These are phyloP conservation scores for Drosophila dives DNA, from an alignment of 2,888 invertebrate genomes.

Conservation along the genomic window DNA sequence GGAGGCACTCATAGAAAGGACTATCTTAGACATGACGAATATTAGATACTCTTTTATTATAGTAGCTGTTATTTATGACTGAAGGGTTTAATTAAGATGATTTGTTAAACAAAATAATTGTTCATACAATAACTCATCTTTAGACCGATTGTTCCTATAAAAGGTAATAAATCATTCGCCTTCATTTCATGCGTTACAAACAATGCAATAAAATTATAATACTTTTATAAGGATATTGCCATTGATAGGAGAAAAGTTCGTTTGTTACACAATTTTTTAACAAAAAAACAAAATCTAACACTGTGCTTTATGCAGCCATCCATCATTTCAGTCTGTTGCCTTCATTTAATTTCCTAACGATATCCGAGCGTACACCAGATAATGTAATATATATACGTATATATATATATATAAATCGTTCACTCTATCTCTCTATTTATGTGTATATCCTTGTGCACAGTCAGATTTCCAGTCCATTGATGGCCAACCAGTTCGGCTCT, in stretches of 20 bases:
- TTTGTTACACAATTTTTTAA: not conserved
- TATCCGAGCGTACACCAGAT: constrained; percentile 51
- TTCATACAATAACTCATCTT: too few species aligned
- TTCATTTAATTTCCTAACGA: constrained; percentile 41
- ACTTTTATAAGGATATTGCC: not conserved
- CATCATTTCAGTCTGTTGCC: constrained; percentile 37
- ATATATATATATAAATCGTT: not conserved
- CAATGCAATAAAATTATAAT: not conserved
- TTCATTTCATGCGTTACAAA: not conserved
- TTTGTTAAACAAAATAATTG: not conserved
- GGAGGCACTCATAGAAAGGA: not conserved
- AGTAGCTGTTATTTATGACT: not conserved
- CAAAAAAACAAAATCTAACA: constrained; percentile 1
- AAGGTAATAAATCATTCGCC: not conserved
- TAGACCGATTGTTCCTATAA: not conserved
- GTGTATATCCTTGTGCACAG: constrained; percentile 41
- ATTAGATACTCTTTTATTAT: not conserved
- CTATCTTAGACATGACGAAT: not conserved
- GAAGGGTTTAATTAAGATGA: not conserved
- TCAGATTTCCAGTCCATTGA: constrained; percentile 72
- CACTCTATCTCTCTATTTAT: constrained; percentile 12
- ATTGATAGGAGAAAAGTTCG: not conserved
- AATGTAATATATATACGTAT: constrained; percentile 59
- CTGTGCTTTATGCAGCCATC: constrained; percentile 3
- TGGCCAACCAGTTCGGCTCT: constrained; percentile 52